Conservation (phyloP, 2,113 vertebrate species). For the Dolichotis patagonum region DNA sequence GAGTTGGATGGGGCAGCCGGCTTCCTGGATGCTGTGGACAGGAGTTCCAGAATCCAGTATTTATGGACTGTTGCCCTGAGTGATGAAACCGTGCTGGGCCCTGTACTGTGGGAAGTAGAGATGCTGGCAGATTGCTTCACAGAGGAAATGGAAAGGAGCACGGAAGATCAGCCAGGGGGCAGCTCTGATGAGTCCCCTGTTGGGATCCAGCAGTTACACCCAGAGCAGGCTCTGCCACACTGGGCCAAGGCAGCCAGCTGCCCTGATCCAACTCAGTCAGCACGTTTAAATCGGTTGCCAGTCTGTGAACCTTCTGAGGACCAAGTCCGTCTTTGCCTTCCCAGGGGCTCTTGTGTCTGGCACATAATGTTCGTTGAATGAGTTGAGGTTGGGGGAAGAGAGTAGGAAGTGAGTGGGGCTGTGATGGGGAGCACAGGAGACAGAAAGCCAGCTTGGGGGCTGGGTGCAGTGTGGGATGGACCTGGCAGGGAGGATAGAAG, state of each 20-base stretch:
- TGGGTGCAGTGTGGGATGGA: not conserved
- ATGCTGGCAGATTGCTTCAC: not conserved
- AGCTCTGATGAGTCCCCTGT: not conserved
- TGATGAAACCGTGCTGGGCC: not conserved
- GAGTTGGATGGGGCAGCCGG: not conserved
- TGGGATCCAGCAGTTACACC: not conserved
- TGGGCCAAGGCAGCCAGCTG: not conserved
- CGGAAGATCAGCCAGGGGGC: not conserved
- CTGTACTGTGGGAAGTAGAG: not conserved
- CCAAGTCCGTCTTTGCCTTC: not conserved
- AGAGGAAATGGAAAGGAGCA: not conserved
- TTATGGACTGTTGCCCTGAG: not conserved
- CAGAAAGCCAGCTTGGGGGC: not conserved
- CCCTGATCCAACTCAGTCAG: not conserved
- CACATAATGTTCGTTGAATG: not conserved
- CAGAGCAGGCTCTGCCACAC: not conserved
- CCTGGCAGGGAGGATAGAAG: not conserved
- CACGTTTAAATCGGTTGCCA: not conserved
- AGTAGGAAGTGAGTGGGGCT: not conserved
- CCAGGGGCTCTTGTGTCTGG: not conserved
- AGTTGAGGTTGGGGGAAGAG: not conserved
- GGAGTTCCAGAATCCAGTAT: not conserved
- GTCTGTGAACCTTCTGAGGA: not conserved
- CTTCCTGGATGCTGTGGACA: fast-evolving
- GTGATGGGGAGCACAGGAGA: not conserved